A percentile compares a stretch with the other conserved stretches of the same genome.
Evolutionary conservation across 2,113 vertebrate species (phyloP).

Genomic region (Chiloscyllium plagiosum): DNA sequence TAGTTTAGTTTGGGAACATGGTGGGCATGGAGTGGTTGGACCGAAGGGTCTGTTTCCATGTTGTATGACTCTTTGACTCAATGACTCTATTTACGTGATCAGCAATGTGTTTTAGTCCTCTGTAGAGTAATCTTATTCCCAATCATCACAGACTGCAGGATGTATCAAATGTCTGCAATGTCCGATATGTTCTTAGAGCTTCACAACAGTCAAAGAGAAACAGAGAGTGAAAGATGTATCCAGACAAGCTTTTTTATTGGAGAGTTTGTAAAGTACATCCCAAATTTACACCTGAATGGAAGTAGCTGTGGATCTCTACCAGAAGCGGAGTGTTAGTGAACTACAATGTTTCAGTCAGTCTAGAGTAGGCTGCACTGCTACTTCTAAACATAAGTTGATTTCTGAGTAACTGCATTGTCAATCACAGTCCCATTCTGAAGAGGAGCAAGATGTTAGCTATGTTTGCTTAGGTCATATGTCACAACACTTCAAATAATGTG

Average conservation of each 20-base stretch:
- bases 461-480: not conserved
- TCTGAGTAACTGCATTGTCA: not conserved
- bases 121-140: not conserved
- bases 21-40: too few relatives aligned
- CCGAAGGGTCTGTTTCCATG: too few relatives aligned
- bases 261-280: not conserved
- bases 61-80: too few relatives aligned
- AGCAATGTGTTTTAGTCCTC: not conserved
- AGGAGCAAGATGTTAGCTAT: not conserved
- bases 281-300: not conserved
- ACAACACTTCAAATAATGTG: not conserved
- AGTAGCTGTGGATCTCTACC: not conserved
- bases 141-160: not conserved
- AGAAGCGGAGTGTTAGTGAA: not conserved
- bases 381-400: not conserved
- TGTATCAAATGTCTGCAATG: not conserved
- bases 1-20: too few relatives aligned
- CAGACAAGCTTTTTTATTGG: not conserved
- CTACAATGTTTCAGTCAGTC: not conserved
- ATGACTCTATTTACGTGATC: too few relatives aligned
- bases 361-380: not conserved
- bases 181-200: not conserved
- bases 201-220: not conserved
- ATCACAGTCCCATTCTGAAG: not conserved
- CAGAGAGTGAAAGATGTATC: not conserved